These are phyloP conservation scores for Ephialtes manifestator DNA, from an alignment of 2,888 invertebrate genomes.

Conservation along the genomic window DNA sequence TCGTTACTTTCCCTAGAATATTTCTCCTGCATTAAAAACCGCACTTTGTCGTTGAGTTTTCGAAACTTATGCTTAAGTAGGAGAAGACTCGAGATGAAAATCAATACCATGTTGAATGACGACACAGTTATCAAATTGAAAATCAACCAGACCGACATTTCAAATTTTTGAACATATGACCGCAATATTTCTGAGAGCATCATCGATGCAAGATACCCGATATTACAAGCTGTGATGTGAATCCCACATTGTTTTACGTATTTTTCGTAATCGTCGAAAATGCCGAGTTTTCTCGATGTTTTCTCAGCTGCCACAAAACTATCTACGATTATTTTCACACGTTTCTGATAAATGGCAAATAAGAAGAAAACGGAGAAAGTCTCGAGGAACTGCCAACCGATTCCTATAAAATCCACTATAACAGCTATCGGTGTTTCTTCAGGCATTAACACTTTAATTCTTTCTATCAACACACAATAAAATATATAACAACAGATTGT, in stretches of 20 bases:
- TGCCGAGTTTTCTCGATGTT: neutral
- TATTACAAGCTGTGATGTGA: neutral
- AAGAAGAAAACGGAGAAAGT: neutral
- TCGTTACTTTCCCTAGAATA: no score
- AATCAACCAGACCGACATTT: no score
- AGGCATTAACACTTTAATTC: neutral
- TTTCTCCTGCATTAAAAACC: neutral
- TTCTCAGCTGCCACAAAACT: conserved; percentile 8
- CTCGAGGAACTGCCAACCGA: neutral
- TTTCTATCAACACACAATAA: neutral
- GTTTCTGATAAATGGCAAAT: conserved; percentile 37
- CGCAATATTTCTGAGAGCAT: no score
- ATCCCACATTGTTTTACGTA: neutral
- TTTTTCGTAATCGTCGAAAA: conserved; percentile 14
- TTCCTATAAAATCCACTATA: neutral
- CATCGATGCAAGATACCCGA: neutral
- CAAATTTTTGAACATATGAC: no score
- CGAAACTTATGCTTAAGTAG: conserved; percentile 20
- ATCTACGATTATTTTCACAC: neutral
- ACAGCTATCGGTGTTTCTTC: conserved; percentile 2
- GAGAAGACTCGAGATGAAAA: conserved; percentile 15
- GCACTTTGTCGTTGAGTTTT: conserved; percentile 26
- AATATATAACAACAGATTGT: neutral
- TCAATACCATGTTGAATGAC: neutral
- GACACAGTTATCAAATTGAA: neutral